A percentile compares a stretch with the other conserved stretches of the same genome.
Conservation (phyloP, 2,113 vertebrate species). For the Tragelaphus scriptus region DNA sequence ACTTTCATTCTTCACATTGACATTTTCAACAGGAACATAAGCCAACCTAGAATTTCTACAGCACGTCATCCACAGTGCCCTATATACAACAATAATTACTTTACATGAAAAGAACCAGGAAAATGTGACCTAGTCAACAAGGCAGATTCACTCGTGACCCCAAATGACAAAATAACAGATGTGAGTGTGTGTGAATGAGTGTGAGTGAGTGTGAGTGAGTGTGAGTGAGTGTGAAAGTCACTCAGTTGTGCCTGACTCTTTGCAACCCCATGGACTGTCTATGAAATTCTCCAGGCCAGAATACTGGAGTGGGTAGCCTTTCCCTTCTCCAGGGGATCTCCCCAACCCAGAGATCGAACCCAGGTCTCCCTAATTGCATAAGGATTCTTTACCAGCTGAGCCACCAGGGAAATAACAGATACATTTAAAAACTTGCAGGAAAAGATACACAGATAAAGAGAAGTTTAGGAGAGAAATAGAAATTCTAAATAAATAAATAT, state of each 20-base stretch:
- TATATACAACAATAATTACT: not conserved
- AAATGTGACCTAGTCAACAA: not conserved
- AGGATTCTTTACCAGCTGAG: not conserved
- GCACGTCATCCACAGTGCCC: not conserved
- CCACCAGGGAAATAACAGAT: not conserved
- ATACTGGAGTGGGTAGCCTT: not conserved
- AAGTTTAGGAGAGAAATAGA: not conserved
- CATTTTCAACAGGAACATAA: not conserved
- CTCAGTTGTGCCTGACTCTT: not conserved
- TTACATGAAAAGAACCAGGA: not conserved
- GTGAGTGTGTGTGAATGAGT: not conserved
- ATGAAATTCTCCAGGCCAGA: not conserved
- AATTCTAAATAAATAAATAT: not conserved
- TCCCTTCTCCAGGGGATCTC: not conserved
- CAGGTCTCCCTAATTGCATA: not conserved
- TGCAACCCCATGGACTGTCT: not conserved
- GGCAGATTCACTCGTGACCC: not conserved
- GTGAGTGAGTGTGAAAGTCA: not conserved
- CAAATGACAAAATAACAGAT: not conserved
- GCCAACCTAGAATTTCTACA: not conserved
- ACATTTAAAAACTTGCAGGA: not conserved
- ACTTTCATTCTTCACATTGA: not conserved
- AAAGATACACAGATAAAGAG: not conserved
- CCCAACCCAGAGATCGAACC: not conserved
- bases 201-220: too few species aligned